These are phyloP conservation scores for Aphis gossypii DNA, from an alignment of 1,140 invertebrate species.

Conservation along the genomic window DNA sequence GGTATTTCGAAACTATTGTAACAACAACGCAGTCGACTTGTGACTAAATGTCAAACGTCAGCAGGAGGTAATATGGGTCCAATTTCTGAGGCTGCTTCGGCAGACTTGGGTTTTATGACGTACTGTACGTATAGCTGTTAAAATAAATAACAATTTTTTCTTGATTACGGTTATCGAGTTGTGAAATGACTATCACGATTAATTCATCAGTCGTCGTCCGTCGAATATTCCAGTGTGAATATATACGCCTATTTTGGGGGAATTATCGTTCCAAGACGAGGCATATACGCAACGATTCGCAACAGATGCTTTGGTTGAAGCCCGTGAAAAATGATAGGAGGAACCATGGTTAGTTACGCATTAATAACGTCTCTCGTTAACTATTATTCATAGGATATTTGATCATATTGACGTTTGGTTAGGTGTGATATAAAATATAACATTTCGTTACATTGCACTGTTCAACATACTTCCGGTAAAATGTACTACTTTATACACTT, in stretches of 20 bases:
- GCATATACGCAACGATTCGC: background rate
- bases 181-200: conserved; percentile 1
- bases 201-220: background rate
- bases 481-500: background rate
- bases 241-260: background rate
- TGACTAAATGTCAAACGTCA: background rate
- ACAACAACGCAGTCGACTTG: background rate
- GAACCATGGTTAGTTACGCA: conserved; percentile 8
- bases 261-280: background rate
- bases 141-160: background rate
- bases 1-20: background rate
- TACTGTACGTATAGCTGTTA: background rate
- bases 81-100: background rate
- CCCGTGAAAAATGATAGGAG: conserved; percentile 7
- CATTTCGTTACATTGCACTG: background rate
- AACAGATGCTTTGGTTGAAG: background rate
- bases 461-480: background rate
- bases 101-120: background rate
- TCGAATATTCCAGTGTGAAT: too few species aligned
- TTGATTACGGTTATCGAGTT: background rate
- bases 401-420: background rate
- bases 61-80: background rate
- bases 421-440: background rate
- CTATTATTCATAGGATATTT: background rate
- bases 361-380: background rate